phyloP scores from a whole-genome alignment of 2,113 vertebrate genomes.

The Crotalus horridus region DNA sequence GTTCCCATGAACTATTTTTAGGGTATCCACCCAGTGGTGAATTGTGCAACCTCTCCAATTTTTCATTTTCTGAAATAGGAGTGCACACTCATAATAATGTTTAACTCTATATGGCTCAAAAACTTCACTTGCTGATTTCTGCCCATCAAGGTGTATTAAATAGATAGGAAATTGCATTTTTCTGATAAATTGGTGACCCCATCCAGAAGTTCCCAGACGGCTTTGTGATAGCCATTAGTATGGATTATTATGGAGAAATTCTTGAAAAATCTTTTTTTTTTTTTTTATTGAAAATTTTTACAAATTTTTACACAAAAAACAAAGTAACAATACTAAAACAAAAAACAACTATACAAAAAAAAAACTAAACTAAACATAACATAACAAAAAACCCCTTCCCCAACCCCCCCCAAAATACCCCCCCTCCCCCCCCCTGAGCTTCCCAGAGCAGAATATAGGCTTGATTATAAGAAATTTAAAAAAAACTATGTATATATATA shows the following conservation, averaged over 20 bases:
- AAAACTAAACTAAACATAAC: no score
- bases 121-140: background rate
- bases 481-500: no score
- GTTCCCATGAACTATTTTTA: no score
- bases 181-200: background rate
- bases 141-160: background rate
- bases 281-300: no score
- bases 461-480: no score
- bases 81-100: background rate
- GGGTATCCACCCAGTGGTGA: background rate
- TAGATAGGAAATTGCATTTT: background rate
- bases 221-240: background rate
- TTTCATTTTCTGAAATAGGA: background rate
- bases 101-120: background rate
- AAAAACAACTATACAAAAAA: no score
- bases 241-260: background rate
- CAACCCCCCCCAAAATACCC: no score
- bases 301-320: no score
- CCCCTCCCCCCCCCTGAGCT: no score
- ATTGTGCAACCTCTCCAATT: background rate
- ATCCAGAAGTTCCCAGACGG: background rate
- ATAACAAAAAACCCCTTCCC: no score
- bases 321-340: no score
- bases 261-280: background rate
- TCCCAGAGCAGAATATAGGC: no score